A percentile compares a stretch with the other conserved stretches of the same genome.
phyloP scores from a whole-genome alignment of 1,140 invertebrate genomes.

The Saccostrea cuccullata region DNA sequence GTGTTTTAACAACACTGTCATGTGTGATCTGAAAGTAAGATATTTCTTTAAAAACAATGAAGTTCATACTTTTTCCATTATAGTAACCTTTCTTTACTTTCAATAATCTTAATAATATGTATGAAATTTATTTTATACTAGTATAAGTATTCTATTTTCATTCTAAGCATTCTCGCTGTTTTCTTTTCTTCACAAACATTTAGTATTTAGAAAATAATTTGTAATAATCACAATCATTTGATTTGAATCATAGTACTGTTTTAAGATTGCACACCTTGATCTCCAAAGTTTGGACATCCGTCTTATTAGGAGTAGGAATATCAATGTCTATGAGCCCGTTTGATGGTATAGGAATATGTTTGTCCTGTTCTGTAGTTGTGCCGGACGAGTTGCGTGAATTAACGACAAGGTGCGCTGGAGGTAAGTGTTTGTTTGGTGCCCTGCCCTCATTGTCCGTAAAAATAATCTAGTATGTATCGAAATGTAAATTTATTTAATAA shows the following conservation, averaged over 20 bases:
- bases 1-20: background rate
- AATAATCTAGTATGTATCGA: background rate
- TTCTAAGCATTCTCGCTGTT: no score
- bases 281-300: background rate
- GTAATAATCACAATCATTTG: no score
- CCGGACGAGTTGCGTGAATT: background rate
- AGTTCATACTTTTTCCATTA: background rate
- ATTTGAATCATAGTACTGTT: no score
- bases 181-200: no score
- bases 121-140: no score
- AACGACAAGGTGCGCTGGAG: background rate
- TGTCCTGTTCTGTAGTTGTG: background rate
- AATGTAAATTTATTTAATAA: no score
- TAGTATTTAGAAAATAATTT: no score
- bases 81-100: no score
- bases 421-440: background rate
- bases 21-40: background rate
- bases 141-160: no score
- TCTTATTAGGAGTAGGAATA: background rate
- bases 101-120: no score
- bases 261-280: background rate
- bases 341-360: background rate
- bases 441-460: background rate
- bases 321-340: background rate
- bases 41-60: background rate